A percentile compares a stretch with the other conserved stretches of the same genome.
phyloP scores from a whole-genome alignment of 2,113 vertebrate species.

The Thalassoma bifasciatum region DNA sequence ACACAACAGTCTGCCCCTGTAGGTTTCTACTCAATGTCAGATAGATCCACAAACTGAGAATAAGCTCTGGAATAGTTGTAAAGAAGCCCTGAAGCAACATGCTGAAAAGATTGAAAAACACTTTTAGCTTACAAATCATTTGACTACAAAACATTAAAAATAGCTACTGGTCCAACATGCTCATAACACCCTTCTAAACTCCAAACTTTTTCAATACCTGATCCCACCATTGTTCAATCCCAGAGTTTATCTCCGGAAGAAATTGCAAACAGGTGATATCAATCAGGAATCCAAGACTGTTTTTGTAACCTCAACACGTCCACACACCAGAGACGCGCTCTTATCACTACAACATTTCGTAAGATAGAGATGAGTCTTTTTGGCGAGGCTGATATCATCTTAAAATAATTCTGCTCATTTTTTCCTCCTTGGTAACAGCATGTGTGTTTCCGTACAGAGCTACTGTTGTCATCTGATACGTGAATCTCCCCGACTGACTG shows the following conservation, averaged over 20 bases:
- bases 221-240: slow-evolving; percentile 3
- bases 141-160: too few species aligned
- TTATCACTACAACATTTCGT: slow-evolving; percentile 45
- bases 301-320: slow-evolving; percentile 22
- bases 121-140: too few species aligned
- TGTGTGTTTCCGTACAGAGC: slow-evolving; percentile 29
- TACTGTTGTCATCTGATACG: slow-evolving; percentile 39
- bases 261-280: slow-evolving; percentile 33
- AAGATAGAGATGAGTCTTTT: slow-evolving; percentile 30
- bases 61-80: too few species aligned
- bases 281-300: slow-evolving; percentile 32
- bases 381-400: slow-evolving; percentile 44
- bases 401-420: slow-evolving; percentile 44
- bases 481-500: slow-evolving; percentile 19
- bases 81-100: too few species aligned
- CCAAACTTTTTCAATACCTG: not conserved
- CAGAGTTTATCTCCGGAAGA: slow-evolving; percentile 12
- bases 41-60: too few species aligned
- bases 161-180: too few species aligned
- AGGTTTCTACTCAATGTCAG: too few species aligned
- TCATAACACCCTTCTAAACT: not conserved
- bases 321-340: slow-evolving; percentile 12
- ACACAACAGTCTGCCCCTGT: too few species aligned
- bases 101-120: too few species aligned
- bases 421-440: slow-evolving; percentile 27